These are phyloP conservation scores for Gadus chalcogrammus DNA, from an alignment of 2,113 vertebrate species.

Conservation along the genomic window DNA sequence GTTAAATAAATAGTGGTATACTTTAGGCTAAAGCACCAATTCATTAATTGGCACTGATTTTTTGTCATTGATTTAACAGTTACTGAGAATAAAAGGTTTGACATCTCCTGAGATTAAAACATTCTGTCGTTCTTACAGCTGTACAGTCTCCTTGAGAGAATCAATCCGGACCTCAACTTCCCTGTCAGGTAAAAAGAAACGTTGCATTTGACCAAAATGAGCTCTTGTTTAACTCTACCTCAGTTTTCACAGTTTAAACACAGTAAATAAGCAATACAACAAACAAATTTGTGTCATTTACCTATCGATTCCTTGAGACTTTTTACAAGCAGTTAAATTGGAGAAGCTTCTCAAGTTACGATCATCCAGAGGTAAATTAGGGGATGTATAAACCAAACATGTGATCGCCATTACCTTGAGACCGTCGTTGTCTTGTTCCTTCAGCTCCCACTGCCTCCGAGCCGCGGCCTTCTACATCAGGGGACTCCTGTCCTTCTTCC, in stretches of 20 bases:
- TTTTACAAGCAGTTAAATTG: too few species aligned
- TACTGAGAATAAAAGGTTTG: not conserved
- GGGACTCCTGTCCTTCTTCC: constrained; percentile 97
- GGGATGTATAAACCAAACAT: too few species aligned
- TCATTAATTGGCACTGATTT: too few species aligned
- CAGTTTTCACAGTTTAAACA: not conserved
- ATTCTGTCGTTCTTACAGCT: constrained; percentile 66
- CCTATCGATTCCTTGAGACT: too few species aligned
- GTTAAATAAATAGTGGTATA: not conserved
- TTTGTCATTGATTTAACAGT: too few species aligned
- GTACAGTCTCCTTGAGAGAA: constrained; percentile 93
- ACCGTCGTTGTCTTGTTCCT: not conserved
- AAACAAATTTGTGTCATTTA: too few species aligned
- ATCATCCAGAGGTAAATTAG: too few species aligned
- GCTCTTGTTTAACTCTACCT: not conserved
- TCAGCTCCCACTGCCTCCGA: constrained; percentile 91
- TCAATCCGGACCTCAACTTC: constrained; percentile 98
- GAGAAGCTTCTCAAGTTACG: too few species aligned
- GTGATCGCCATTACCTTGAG: not conserved
- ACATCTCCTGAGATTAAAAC: not conserved
- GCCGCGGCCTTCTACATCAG: constrained; percentile 97
- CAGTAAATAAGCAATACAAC: too few species aligned
- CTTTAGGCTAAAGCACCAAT: too few species aligned
- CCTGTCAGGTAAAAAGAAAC: constrained; percentile 84
- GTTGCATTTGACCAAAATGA: not conserved